Evolutionary conservation across 2,113 vertebrate genomes (phyloP).

Genomic region (Labeo catla): DNA sequence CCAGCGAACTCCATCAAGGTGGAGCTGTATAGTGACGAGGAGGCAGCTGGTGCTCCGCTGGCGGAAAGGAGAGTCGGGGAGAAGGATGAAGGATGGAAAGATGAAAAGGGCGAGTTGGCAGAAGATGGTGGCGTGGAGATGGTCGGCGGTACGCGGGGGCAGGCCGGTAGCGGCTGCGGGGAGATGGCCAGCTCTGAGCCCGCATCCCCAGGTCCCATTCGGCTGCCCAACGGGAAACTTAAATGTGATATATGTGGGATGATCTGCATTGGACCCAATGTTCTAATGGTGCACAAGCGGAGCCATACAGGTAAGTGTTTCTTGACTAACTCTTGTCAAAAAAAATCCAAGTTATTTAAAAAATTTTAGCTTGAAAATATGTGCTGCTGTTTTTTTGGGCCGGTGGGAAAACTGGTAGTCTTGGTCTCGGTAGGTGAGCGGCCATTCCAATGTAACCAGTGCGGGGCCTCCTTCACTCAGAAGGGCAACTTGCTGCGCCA

Average conservation of each 20-base stretch:
- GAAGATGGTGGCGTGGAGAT: slow-evolving; percentile 75
- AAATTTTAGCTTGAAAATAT: slow-evolving; percentile 24
- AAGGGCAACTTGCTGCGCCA: slow-evolving; percentile 96
- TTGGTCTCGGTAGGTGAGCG: slow-evolving; percentile 82
- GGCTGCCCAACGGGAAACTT: slow-evolving; percentile 92
- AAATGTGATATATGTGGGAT: slow-evolving; percentile 96
- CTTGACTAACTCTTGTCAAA: not conserved
- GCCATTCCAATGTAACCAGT: slow-evolving; percentile 96
- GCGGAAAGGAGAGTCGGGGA: slow-evolving; percentile 78
- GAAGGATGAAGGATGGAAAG: slow-evolving; percentile 65
- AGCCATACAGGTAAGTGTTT: slow-evolving; percentile 91
- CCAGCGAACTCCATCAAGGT: slow-evolving; percentile 94
- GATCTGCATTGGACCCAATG: slow-evolving; percentile 96
- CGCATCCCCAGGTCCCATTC: slow-evolving; percentile 87
- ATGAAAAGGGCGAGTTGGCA: slow-evolving; percentile 75
- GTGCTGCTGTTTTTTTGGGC: slow-evolving; percentile 37
- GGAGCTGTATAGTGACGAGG: slow-evolving; percentile 93
- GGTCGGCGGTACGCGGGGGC: slow-evolving; percentile 70
- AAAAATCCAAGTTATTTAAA: not conserved
- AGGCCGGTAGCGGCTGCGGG: slow-evolving; percentile 79
- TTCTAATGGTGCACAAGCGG: slow-evolving; percentile 97
- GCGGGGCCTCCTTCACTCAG: slow-evolving; percentile 96
- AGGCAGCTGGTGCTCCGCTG: slow-evolving; percentile 80
- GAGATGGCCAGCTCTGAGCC: slow-evolving; percentile 82
- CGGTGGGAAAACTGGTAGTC: slow-evolving; percentile 36